A percentile compares a stretch with the other conserved stretches of the same genome.
phyloP scores from a whole-genome alignment of 2,113 vertebrate genomes.

The Acrocephalus kingi region DNA sequence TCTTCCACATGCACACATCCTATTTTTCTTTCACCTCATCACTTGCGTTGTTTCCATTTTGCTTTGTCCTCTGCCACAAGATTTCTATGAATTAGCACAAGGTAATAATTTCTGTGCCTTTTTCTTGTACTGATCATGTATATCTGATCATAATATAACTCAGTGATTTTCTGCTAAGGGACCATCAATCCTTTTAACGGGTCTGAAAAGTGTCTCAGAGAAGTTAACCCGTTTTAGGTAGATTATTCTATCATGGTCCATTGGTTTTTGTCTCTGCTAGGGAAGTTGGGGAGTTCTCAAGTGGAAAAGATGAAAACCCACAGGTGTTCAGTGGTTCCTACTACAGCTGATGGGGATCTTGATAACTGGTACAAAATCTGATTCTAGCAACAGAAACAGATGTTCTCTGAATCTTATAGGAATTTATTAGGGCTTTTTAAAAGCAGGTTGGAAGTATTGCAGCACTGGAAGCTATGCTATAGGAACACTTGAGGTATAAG shows the following conservation, averaged over 20 bases:
- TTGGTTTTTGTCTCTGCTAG: not conserved
- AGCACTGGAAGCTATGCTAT: not conserved
- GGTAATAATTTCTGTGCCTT: not conserved
- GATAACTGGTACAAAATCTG: not conserved
- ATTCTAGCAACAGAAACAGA: not conserved
- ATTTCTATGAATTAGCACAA: not conserved
- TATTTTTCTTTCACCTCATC: not conserved
- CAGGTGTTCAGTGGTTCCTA: not conserved
- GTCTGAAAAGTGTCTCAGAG: not conserved
- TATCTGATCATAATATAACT: not conserved
- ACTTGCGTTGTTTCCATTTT: not conserved
- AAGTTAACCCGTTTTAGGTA: not conserved
- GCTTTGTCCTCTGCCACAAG: not conserved
- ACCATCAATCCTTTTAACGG: not conserved
- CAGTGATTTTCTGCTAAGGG: not conserved
- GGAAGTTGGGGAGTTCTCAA: not conserved
- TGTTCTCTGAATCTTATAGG: not conserved
- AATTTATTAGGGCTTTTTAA: not conserved
- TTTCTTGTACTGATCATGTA: not conserved
- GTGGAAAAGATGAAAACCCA: not conserved
- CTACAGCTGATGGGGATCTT: not conserved
- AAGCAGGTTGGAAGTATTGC: not conserved
- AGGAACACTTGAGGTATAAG: not conserved
- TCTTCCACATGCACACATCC: not conserved
- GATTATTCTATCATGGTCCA: not conserved